These are phyloP conservation scores for Drosophila paranaensis DNA, from an alignment of 2,888 invertebrate species.

Conservation along the genomic window DNA sequence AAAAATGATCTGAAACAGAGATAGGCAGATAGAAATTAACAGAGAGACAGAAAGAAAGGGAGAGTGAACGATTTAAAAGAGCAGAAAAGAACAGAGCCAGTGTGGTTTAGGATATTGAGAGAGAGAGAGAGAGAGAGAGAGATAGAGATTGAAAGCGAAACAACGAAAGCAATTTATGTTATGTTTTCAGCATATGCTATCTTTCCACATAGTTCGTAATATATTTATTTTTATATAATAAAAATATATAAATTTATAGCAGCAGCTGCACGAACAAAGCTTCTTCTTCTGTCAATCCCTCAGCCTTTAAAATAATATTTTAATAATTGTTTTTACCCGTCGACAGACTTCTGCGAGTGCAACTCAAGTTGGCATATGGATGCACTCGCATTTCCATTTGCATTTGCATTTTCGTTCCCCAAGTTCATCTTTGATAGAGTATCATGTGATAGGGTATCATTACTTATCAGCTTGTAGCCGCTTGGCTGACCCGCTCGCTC, in stretches of 20 bases:
- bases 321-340: not conserved
- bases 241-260: too few relatives aligned
- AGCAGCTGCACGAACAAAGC: too few relatives aligned
- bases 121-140: not conserved
- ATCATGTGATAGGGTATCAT: conserved; percentile 16
- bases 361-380: conserved; percentile 8
- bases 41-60: not conserved
- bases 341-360: not conserved
- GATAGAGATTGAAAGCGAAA: too few relatives aligned
- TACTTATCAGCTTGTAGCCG: conserved; percentile 30
- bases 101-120: too few relatives aligned
- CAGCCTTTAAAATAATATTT: not conserved
- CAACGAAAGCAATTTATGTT: too few relatives aligned
- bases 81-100: too few relatives aligned
- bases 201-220: too few relatives aligned
- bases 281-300: too few relatives aligned
- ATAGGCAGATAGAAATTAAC: too few relatives aligned
- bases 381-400: not conserved
- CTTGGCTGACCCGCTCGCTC: conserved; percentile 5
- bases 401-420: not conserved
- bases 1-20: not conserved
- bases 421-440: not conserved
- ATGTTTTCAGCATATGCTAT: too few relatives aligned
- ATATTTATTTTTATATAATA: too few relatives aligned
- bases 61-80: too few relatives aligned